These are phyloP conservation scores for Turritopsis rubra DNA, from an alignment of 30 jellyfish, hydroid and myxozoan genomes.

Conservation along the genomic window DNA sequence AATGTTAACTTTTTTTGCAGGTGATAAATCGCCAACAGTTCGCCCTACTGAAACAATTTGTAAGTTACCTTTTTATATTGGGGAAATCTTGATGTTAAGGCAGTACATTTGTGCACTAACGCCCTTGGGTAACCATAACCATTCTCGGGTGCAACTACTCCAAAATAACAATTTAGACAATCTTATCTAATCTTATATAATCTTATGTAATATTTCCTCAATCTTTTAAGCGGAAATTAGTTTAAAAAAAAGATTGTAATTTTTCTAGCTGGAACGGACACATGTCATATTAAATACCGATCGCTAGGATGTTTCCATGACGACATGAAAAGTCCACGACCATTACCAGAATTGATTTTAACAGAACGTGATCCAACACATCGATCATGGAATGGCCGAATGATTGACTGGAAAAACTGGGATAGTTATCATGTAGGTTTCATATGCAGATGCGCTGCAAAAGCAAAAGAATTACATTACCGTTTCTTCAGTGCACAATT, in stretches of 20 bases:
- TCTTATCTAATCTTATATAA: too few relatives aligned
- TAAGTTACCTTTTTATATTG: not conserved
- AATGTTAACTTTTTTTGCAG: not conserved
- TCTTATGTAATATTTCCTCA: too few relatives aligned
- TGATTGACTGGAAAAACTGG: slow-evolving; percentile 51
- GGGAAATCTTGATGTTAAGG: too few relatives aligned
- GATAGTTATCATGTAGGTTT: slow-evolving; percentile 33
- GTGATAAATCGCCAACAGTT: not conserved
- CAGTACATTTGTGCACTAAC: too few relatives aligned
- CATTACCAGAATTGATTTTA: slow-evolving; percentile 53
- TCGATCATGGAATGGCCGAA: slow-evolving; percentile 17
- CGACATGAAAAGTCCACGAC: slow-evolving; percentile 51
- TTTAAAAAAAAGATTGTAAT: too few relatives aligned
- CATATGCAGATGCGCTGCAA: slow-evolving; percentile 63
- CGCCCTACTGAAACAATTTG: not conserved
- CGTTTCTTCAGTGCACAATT: slow-evolving; percentile 35
- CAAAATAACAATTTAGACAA: too few relatives aligned
- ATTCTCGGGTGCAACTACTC: not conserved
- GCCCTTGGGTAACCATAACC: not conserved
- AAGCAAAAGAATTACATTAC: slow-evolving; percentile 19
- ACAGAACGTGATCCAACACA: slow-evolving; percentile 46
- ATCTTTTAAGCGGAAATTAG: too few relatives aligned
- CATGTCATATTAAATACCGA: slow-evolving; percentile 5
- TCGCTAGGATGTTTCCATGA: slow-evolving; percentile 62
- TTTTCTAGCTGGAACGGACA: slow-evolving; percentile 7